Percentiles rank a stretch among this genome's conserved stretches.
phyloP scores from a whole-genome alignment of 2,113 vertebrate genomes.

The Coregonus clupeaformis region DNA sequence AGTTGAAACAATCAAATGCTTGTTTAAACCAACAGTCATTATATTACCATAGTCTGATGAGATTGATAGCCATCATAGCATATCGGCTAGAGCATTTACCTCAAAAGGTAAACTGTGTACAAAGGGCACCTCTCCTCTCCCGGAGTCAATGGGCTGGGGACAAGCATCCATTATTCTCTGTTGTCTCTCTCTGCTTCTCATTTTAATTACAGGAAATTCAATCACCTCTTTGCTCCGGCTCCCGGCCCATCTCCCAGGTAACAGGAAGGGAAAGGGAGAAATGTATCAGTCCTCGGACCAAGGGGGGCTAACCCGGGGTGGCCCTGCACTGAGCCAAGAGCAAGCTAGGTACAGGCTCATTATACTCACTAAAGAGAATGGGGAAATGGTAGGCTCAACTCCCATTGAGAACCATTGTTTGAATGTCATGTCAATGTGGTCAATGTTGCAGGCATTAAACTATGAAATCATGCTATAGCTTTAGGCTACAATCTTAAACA shows the following conservation, averaged over 20 bases:
- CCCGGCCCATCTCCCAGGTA: constrained; percentile 66
- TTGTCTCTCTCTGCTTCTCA: constrained; percentile 57
- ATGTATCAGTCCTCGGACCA: constrained; percentile 50
- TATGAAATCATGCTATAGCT: not conserved
- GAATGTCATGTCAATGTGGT: not conserved
- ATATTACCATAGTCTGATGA: not conserved
- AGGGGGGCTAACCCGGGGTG: constrained; percentile 8
- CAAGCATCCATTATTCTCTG: constrained; percentile 62
- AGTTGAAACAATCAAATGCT: no score
- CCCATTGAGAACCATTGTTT: no score
- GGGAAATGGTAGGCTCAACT: no score
- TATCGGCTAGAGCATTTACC: constrained; percentile 29
- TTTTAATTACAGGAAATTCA: constrained; percentile 73
- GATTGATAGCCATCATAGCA: not conserved
- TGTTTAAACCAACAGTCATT: no score
- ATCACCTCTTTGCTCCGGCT: constrained; percentile 48
- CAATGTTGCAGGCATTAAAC: not conserved
- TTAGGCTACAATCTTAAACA: not conserved
- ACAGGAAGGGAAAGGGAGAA: constrained; percentile 52
- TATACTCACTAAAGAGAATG: not conserved
- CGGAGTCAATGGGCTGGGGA: constrained; percentile 25
- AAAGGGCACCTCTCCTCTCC: constrained; percentile 34
- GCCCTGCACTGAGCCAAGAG: constrained; percentile 16
- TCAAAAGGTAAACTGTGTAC: constrained; percentile 41
- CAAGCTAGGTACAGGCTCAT: no score